Percentiles rank a stretch among this genome's conserved stretches.
These are phyloP conservation scores for Falco rusticolus DNA, from an alignment of 2,797 vertebrate species.

Conservation along the genomic window DNA sequence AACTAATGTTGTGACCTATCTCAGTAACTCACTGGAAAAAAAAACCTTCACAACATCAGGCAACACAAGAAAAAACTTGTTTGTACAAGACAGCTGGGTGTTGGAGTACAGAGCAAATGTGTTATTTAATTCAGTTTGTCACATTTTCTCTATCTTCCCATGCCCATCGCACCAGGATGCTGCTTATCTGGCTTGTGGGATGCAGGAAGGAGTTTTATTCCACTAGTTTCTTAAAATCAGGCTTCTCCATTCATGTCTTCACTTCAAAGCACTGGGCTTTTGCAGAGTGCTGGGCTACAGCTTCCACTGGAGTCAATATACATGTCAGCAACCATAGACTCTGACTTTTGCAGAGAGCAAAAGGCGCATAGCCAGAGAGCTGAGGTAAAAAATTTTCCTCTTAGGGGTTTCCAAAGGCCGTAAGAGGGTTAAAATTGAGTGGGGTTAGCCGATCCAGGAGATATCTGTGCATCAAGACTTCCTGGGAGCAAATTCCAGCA, in stretches of 20 bases:
- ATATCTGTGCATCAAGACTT: not conserved
- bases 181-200: not conserved
- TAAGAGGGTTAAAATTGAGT: not conserved
- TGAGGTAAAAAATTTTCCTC: not conserved
- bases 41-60: not conserved
- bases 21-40: not conserved
- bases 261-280: not conserved
- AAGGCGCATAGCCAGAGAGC: not conserved
- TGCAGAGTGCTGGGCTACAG: not conserved
- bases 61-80: not conserved
- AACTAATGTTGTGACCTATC: not conserved
- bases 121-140: not conserved
- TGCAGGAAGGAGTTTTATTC: not conserved
- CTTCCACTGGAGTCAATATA: not conserved
- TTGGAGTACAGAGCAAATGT: not conserved
- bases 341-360: not conserved
- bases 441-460: not conserved
- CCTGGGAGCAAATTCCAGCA: not conserved
- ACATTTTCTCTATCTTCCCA: not conserved
- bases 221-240: not conserved
- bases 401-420: not conserved
- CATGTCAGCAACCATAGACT: not conserved
- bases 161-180: not conserved
- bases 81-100: not conserved
- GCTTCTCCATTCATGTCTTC: not conserved